These are phyloP conservation scores for Graphium colonna DNA, from an alignment of 2,888 invertebrate genomes.

Conservation along the genomic window DNA sequence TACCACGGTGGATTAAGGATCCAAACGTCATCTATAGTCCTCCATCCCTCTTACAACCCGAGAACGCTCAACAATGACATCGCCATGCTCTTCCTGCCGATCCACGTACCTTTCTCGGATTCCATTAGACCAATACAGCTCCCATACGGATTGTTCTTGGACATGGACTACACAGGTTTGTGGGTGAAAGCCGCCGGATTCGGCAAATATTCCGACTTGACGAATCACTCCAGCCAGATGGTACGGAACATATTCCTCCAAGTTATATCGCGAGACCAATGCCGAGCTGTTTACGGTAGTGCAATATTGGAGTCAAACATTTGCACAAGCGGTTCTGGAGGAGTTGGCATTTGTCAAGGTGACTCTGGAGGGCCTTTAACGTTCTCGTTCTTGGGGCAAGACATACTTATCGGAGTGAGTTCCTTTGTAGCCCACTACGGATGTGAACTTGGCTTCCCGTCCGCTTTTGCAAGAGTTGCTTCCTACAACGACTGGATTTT, in stretches of 20 bases:
- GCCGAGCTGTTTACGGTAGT: conserved; percentile 43
- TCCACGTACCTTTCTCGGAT: conserved; percentile 38
- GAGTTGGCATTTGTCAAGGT: conserved; percentile 61
- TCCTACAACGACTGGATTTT: conserved; percentile 52
- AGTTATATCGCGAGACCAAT: conserved; percentile 45
- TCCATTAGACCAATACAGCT: conserved; percentile 46
- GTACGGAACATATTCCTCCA: conserved; percentile 51
- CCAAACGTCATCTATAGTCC: conserved; percentile 36
- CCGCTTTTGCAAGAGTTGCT: conserved; percentile 55
- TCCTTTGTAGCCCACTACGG: conserved; percentile 59
- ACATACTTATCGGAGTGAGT: conserved; percentile 57
- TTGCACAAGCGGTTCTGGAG: conserved; percentile 56
- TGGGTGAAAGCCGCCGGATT: conserved; percentile 54
- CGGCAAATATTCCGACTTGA: conserved; percentile 54
- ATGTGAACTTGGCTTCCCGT: conserved; percentile 57
- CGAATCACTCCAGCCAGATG: conserved; percentile 47
- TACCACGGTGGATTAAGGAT: conserved; percentile 57
- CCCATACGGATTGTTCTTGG: conserved; percentile 39
- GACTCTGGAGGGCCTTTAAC: conserved; percentile 62
- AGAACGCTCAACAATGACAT: conserved; percentile 58
- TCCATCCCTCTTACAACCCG: conserved; percentile 48
- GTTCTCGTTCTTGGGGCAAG: conserved; percentile 39
- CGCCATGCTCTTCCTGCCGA: conserved; percentile 52
- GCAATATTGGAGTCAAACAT: conserved; percentile 52
- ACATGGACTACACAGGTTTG: conserved; percentile 40